Percentiles rank a stretch among this genome's conserved stretches.
Evolutionary conservation across 2,113 vertebrate species (phyloP).

Genomic region (Trichechus manatus): DNA sequence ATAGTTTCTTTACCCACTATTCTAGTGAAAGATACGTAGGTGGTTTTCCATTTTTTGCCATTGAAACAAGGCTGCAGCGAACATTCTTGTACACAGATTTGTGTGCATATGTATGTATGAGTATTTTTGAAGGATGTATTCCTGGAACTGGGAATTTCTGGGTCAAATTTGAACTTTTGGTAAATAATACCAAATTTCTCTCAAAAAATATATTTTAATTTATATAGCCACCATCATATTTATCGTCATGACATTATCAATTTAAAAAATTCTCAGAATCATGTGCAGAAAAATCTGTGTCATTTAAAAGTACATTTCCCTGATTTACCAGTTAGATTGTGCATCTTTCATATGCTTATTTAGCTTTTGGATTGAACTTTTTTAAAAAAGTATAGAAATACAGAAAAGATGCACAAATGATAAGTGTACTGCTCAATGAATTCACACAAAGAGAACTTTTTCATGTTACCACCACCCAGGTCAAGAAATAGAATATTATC

Average conservation of each 20-base stretch:
- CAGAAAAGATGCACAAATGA: background rate
- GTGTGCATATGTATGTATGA: background rate
- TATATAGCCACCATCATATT: background rate
- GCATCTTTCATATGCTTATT: background rate
- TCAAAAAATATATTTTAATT: conserved; percentile 37
- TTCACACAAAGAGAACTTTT: background rate
- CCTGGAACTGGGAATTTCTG: conserved; percentile 19
- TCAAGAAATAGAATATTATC: conserved; percentile 20
- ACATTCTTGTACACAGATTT: background rate
- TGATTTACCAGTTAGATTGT: background rate
- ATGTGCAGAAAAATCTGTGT: background rate
- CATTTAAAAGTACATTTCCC: conserved; percentile 42
- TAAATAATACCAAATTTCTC: conserved; percentile 39
- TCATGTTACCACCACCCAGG: background rate
- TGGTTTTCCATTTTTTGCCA: background rate
- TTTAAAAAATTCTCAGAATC: background rate
- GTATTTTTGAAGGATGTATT: conserved; percentile 26
- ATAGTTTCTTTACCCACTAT: background rate
- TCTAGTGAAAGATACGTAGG: background rate
- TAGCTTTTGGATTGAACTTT: background rate
- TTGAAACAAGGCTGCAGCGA: background rate
- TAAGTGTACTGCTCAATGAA: background rate
- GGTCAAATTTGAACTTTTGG: conserved; percentile 44
- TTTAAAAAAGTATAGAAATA: conserved; percentile 49
- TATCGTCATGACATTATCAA: background rate